Percentiles rank a stretch among this genome's conserved stretches.
Evolutionary conservation across 2,797 vertebrate species (phyloP).

Genomic region (Sebastes taczanowskii): DNA sequence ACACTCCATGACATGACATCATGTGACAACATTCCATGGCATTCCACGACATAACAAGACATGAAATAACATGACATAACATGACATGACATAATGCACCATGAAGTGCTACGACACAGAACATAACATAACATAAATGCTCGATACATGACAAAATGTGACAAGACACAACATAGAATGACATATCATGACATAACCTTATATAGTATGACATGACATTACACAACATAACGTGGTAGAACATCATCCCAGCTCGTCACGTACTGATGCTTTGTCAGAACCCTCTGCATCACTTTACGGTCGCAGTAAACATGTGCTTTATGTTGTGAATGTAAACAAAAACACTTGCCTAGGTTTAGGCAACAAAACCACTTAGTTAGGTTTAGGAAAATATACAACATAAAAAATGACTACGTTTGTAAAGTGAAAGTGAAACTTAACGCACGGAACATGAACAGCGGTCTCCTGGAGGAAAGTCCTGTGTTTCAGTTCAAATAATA

Average conservation of each 20-base stretch:
- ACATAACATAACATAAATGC: neutral
- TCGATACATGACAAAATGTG: neutral
- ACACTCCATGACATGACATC: neutral
- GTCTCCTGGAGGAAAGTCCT: neutral
- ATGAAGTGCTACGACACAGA: neutral
- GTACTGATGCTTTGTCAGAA: neutral
- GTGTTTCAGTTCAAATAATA: neutral
- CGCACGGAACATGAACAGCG: neutral
- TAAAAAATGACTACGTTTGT: neutral
- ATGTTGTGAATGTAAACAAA: neutral
- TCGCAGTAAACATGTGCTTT: neutral
- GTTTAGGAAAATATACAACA: neutral
- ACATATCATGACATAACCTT: neutral
- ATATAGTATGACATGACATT: neutral
- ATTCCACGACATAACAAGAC: neutral
- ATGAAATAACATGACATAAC: neutral
- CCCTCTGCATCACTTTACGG: accelerated
- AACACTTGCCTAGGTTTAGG: neutral
- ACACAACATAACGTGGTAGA: neutral
- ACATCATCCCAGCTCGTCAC: accelerated
- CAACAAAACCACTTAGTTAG: neutral
- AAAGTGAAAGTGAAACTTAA: neutral
- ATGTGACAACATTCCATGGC: too few relatives aligned
- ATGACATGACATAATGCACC: neutral
- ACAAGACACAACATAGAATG: neutral